Evolutionary conservation across 2,888 invertebrate genomes (phyloP).

Genomic region (Caradrina kadenii): DNA sequence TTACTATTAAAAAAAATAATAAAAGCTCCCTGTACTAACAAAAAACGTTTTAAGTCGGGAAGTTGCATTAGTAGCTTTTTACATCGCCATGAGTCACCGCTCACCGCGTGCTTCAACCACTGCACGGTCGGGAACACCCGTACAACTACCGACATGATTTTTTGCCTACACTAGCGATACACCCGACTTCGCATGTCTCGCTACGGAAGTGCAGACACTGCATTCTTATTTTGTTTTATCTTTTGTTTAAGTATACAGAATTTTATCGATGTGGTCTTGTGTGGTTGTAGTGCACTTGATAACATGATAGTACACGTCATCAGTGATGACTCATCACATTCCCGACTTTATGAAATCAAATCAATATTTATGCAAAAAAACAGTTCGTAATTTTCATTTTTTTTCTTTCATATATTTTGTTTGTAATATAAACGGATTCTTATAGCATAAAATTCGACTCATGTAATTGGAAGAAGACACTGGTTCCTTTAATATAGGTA

Average conservation of each 20-base stretch:
- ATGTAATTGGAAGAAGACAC: too few species aligned
- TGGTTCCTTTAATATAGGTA: too few species aligned
- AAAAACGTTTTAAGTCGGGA: neutral
- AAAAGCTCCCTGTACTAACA: neutral
- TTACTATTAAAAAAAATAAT: neutral
- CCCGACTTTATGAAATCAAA: too few species aligned
- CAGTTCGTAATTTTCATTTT: too few species aligned
- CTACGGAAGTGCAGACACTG: constrained; percentile 30
- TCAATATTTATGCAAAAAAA: too few species aligned
- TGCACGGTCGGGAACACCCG: constrained; percentile 34
- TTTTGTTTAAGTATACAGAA: constrained; percentile 14
- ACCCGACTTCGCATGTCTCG: constrained; percentile 22
- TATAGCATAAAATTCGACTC: too few species aligned
- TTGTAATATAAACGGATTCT: too few species aligned
- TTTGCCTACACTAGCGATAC: constrained; percentile 28
- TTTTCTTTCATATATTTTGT: too few species aligned
- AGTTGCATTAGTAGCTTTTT: constrained; percentile 5
- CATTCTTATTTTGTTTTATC: constrained; percentile 32
- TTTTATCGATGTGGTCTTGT: constrained; percentile 5
- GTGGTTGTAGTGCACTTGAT: neutral
- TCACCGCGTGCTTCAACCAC: constrained; percentile 3
- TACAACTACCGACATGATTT: constrained; percentile 16
- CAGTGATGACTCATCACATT: neutral
- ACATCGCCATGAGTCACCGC: constrained; percentile 40
- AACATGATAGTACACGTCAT: neutral